phyloP scores from a whole-genome alignment of 2,888 invertebrate species.

The Clitarchus hookeri region DNA sequence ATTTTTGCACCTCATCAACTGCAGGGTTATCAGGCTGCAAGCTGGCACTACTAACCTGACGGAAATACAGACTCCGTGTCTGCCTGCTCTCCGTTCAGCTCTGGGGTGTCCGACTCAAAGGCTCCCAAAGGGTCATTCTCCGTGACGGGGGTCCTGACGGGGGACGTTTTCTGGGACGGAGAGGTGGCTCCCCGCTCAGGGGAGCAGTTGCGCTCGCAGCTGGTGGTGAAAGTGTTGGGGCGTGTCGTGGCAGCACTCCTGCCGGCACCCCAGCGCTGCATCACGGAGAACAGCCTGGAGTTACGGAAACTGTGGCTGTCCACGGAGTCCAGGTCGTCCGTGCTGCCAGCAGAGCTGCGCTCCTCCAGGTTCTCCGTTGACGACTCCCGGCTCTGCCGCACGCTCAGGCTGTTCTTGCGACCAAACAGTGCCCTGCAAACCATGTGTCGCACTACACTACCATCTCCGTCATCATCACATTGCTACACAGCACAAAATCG shows the following conservation, averaged over 20 bases:
- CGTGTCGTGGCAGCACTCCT: conserved; percentile 32
- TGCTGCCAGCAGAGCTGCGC: conserved; percentile 40
- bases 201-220: conserved; percentile 23
- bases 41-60: conserved; percentile 3
- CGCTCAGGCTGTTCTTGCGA: conserved; percentile 44
- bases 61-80: neutral
- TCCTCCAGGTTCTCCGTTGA: conserved; percentile 46
- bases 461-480: too few species aligned
- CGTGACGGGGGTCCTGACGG: conserved; percentile 79
- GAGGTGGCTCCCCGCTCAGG: conserved; percentile 31
- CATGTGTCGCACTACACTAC: neutral
- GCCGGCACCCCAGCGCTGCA: conserved; percentile 35
- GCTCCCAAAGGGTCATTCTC: conserved; percentile 92
- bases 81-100: conserved; percentile 18
- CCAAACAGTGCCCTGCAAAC: conserved; percentile 43
- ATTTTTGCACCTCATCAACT: too few species aligned
- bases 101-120: conserved; percentile 54
- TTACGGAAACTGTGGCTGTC: conserved; percentile 33
- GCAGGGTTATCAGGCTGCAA: neutral
- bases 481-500: too few species aligned
- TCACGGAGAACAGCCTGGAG: conserved; percentile 35
- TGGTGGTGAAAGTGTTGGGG: neutral
- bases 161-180: conserved; percentile 62
- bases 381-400: conserved; percentile 45
- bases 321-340: conserved; percentile 40